Evolutionary conservation across 2,113 vertebrate genomes (phyloP), one percentile per base, ranked within the genome.

Genomic region (Stomatorhinus ivindoensis): DNA sequence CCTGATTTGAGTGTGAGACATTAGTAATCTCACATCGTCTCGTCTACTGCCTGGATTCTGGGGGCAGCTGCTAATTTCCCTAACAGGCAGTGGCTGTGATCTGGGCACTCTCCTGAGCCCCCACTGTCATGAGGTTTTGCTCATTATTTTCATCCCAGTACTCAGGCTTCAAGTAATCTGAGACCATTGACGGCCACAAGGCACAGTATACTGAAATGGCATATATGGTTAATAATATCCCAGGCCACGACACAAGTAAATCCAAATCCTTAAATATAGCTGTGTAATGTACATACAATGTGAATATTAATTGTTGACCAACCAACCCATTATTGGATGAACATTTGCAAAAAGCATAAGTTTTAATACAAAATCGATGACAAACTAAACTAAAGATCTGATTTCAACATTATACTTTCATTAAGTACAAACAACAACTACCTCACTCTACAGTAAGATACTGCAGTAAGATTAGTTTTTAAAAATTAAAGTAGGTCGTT

Each of bases 11-110:
- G 48, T 58, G 53, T 83, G 24, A n/a, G 44, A 83, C 24, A 21
- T 83, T 27, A 48, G 53, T 58, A 69, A 89, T 50, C 46, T 48
- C 39, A 50, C 51, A 69, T 17, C 15, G 58, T 69, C 44, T 31
- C 44, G 35, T 86, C 89, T 73, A 58, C 83, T 51, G 58, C 55
- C 44, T 39, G 58, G 17, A 51, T 89, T 61, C 46, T 46, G 24
- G 83, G 89, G 83, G 44, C 89, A 73, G 51, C n/a, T 53, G 53
- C 42, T 86, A 47, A 86, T 86, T 89, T 89, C 88, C 50, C 21
- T 69, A 53, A 69, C 83, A 65, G 31, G 83, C 83, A 7, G 50
- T 31, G 80, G 13, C 88, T 51, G 53, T 85, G 80, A 89, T 89
- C 83, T 55, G 19, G 53, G 31, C 17, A 15, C 27, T 19, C n/a